Evolutionary conservation across 2,797 vertebrate species (phyloP), one percentile per base, ranked within the genome.

Genomic region (Helarctos malayanus): DNA sequence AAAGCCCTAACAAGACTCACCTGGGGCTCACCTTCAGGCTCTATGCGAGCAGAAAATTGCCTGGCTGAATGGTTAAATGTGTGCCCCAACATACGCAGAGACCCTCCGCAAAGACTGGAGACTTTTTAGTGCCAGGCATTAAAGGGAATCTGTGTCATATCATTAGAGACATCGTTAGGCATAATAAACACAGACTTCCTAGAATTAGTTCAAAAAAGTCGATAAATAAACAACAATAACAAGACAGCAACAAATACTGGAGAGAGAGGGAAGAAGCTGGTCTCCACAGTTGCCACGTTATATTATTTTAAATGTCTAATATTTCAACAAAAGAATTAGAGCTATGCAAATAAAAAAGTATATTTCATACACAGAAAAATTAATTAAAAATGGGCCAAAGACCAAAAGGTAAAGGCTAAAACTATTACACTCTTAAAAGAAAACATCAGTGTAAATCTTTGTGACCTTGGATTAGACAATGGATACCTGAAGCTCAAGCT

Each of bases 241-340:
- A 79, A 3, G 38, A 79, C 3, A 56, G 18, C 29, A 91, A 38
- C 19, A 88, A 93, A 69, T 35, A 41, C 29, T 91, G 25, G 4
- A 29, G n/a, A 76, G 38, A 78, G 38, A 78, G 2, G 5, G 8
- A 47, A 83, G 18, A 93, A 54, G 79, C 45, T 81, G 27, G 7
- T 81, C 57, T 81, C n/a, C 38, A 78, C n/a, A 23, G 54, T 45
- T 56, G 7, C 79, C 25, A 47, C 32, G 27, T 85, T 80, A 16
- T 45, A 80, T 75, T 82, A 89, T 83, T 89, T 93, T 85, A 35
- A 65, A 49, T 85, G 65, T 89, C 59, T 69, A 29, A 3, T 87
- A 76, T 75, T 87, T 79, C 23, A 91, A 71, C 1, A 65, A 88
- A 85, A 95, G 47, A 52, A 35, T 32, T 12, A 23, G 13, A 91